phyloP scores from a whole-genome alignment of 2,797 vertebrate species.

The Ispidina lecontei region DNA sequence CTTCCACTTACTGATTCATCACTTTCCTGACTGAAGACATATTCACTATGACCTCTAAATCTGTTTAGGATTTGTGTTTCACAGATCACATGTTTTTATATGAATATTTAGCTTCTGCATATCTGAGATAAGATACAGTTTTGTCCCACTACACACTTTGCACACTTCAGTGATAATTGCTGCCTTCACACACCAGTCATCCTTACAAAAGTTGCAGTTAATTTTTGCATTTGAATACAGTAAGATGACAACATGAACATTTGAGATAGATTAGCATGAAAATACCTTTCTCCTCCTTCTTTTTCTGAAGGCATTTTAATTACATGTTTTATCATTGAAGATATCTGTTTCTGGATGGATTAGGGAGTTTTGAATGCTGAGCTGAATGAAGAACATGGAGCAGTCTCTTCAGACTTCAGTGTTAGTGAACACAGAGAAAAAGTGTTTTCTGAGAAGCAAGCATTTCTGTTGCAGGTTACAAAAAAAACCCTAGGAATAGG shows the following conservation, averaged over 20 bases:
- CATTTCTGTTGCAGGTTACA: not conserved
- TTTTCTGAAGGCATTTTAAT: not conserved
- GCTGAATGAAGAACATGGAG: not conserved
- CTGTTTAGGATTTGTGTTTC: not conserved
- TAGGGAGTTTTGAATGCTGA: not conserved
- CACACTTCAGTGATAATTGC: not conserved
- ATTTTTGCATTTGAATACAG: not conserved
- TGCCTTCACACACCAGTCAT: not conserved
- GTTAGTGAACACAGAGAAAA: not conserved
- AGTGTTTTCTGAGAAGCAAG: not conserved
- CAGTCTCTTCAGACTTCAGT: not conserved
- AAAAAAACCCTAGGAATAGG: not conserved
- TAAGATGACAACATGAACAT: not conserved
- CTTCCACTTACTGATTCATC: not conserved
- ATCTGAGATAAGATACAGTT: not conserved
- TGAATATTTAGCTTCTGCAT: not conserved
- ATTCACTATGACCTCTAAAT: not conserved
- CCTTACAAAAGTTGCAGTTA: not conserved
- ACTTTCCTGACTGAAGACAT: not conserved
- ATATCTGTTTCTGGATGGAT: not conserved
- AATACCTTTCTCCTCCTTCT: not conserved
- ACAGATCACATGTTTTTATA: not conserved
- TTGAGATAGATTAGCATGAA: not conserved
- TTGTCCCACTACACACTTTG: not conserved
- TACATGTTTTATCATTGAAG: not conserved